Base-by-base conservation (phyloP, 2,888 invertebrate species). In the Heliconius charithonia region DNA sequence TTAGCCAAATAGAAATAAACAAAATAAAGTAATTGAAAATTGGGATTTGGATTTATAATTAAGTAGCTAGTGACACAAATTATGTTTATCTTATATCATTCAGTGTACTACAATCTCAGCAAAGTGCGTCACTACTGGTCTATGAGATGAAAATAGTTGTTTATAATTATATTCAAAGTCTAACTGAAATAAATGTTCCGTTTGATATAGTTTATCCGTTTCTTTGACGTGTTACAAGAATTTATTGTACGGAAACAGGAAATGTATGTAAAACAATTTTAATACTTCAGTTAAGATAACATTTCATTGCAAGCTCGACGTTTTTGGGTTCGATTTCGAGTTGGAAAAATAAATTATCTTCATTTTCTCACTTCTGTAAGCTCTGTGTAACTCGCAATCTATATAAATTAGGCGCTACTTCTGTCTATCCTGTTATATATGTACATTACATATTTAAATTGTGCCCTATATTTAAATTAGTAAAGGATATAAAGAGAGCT, bases 101-200 rank as follows among this genome's bases (percentile, higher is more conserved):
- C 67, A 76, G 59, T 82, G 82, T 78, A 41, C 3, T 16, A 75
- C 81, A 75, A 9, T 25, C 83, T 66, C 82, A 76, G 79, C 65
- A 66, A 73, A 73, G 72, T 85, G 82, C 85, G 85, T 85, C 85
- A 86, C n/a, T 78, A 79, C 79, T 84, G 77, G 77, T 80, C 83
- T 84, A 82, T 83, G 85, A 82, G 81, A 81, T 82, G 78, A 82
- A 84, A 84, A 83, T 85, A 85, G 82, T 82, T 81, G 81, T 82
- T 77, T 80, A 81, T 82, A 80, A 84, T 83, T 83, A 83, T 77
- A 73, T 74, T 78, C 80, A 63, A 77, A 81, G 78, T 77, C 81
- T 79, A 80, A 75, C 78, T 78, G 74, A 78, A 80, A 63, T 59
- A 69, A 69, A 75, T 82, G 78, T 81, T 80, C 80, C 81, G 76